A percentile compares a stretch with the other conserved stretches of the same genome.
Evolutionary conservation across 1,140 invertebrate species (phyloP).

Genomic region (Berghia stephanieae): DNA sequence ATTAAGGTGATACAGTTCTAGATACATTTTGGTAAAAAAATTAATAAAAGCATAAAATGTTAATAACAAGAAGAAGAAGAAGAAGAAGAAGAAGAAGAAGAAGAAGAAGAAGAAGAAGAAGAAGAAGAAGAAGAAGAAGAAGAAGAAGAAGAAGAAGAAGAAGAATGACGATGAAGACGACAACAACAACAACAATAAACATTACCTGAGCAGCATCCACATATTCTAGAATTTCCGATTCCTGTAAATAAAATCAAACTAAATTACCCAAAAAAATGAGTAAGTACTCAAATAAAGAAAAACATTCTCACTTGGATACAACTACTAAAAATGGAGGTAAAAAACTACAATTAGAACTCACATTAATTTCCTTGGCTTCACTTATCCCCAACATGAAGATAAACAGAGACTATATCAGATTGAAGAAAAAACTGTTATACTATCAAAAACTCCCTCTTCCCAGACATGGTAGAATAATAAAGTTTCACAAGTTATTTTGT

Average conservation of each 20-base stretch:
- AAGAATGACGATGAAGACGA: neutral
- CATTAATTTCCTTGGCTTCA: neutral
- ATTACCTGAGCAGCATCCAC: slow-evolving; percentile 65
- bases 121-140: neutral
- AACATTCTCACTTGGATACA: too few species aligned
- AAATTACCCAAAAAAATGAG: neutral
- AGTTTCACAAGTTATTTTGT: too few species aligned
- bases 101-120: neutral
- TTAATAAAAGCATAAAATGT: neutral
- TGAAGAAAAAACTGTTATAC: too few species aligned
- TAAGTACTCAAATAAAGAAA: too few species aligned
- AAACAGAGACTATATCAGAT: neutral
- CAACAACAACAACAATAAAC: neutral
- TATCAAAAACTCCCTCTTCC: too few species aligned
- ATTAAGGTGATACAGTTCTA: too few species aligned
- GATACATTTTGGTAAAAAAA: neutral
- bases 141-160: neutral
- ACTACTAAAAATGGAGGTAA: neutral
- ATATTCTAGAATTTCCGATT: slow-evolving; percentile 66
- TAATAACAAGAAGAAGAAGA: neutral
- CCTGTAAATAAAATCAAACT: slow-evolving; percentile 50
- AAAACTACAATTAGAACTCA: neutral
- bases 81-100: neutral
- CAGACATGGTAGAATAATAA: too few species aligned
- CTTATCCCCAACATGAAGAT: neutral